These are phyloP conservation scores for Apolygus lucorum DNA, from an alignment of 1,140 invertebrate genomes.

Conservation along the genomic window DNA sequence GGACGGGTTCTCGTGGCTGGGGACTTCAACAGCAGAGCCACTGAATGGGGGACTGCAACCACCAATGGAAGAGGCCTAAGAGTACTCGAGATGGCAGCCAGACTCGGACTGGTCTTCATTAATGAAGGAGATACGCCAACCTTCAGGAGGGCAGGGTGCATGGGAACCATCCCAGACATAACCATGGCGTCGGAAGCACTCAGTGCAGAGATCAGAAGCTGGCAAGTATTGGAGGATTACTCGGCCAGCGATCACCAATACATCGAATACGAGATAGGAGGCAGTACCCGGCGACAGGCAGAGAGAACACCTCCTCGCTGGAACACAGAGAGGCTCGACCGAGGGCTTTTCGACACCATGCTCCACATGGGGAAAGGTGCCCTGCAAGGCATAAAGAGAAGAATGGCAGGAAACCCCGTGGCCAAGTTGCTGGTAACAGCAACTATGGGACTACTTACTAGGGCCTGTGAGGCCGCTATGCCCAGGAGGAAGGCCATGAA, in stretches of 20 bases:
- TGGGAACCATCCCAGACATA: neutral
- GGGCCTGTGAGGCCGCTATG: neutral
- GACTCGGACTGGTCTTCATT: neutral
- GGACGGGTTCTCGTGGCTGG: constrained; percentile 27
- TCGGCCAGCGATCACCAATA: neutral
- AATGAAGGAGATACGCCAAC: neutral
- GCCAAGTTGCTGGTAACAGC: neutral
- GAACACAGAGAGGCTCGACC: neutral
- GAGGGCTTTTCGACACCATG: neutral
- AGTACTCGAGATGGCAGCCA: constrained; percentile 21
- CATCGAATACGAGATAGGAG: neutral
- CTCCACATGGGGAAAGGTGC: no score
- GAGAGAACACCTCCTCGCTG: neutral
- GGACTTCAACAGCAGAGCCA: constrained; percentile 32
- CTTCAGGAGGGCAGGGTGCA: neutral
- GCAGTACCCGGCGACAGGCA: neutral
- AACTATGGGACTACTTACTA: neutral
- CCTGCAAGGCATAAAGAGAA: neutral
- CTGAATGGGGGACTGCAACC: constrained; percentile 30
- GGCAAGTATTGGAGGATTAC: constrained; percentile 6
- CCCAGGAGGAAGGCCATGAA: neutral
- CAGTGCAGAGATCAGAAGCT: neutral
- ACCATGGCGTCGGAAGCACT: neutral
- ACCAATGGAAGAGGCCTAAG: constrained; percentile 29
- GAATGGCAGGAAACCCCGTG: neutral